phyloP scores from a whole-genome alignment of 2,113 vertebrate genomes.

The Scomber scombrus region DNA sequence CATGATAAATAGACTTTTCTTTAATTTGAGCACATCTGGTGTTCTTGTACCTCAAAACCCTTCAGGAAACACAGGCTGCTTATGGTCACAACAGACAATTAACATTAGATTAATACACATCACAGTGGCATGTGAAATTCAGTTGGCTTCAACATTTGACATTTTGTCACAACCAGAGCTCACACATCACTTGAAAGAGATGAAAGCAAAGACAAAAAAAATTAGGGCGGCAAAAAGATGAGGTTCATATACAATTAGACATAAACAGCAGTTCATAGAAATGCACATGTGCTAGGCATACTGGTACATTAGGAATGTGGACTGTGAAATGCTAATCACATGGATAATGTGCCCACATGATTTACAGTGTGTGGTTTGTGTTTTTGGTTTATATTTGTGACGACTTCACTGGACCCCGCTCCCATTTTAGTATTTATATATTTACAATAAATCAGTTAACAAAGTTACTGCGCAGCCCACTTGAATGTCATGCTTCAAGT shows the following conservation, averaged over 20 bases:
- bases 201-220: neutral
- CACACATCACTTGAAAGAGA: constrained; percentile 29
- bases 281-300: constrained; percentile 57
- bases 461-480: constrained; percentile 7
- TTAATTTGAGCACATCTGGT: neutral
- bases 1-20: neutral
- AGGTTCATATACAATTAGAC: constrained; percentile 46
- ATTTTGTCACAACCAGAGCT: constrained; percentile 33
- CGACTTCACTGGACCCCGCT: neutral
- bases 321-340: constrained; percentile 44
- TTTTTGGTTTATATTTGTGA: constrained; percentile 52
- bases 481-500: constrained; percentile 14
- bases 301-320: constrained; percentile 68
- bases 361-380: constrained; percentile 68
- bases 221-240: constrained; percentile 12
- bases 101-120: constrained; percentile 26
- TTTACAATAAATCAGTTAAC: constrained; percentile 61
- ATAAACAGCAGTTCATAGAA: constrained; percentile 53
- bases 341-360: constrained; percentile 47
- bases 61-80: constrained; percentile 1
- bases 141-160: constrained; percentile 14
- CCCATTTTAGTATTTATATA: constrained; percentile 43
- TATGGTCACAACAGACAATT: neutral
- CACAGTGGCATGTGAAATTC: constrained; percentile 13
- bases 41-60: neutral